Evolutionary conservation across 2,113 vertebrate species (phyloP).

Genomic region (Numenius arquata): DNA sequence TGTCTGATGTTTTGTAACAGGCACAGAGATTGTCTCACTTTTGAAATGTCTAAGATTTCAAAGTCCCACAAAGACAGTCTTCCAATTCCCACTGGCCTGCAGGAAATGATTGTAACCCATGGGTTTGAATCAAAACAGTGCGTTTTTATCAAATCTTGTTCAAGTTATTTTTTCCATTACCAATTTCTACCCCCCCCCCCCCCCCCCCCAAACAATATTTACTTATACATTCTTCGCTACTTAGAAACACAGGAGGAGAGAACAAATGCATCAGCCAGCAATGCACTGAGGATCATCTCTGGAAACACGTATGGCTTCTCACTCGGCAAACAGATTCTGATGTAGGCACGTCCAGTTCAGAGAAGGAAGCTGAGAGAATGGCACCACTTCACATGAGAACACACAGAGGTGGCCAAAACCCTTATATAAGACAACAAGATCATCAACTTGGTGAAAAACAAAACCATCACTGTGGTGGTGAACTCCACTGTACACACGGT

Average conservation of each 20-base stretch:
- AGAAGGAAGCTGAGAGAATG: not conserved
- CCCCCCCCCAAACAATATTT: not conserved
- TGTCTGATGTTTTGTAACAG: not conserved
- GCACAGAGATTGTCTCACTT: conserved; percentile 1
- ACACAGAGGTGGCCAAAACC: not conserved
- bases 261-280: not conserved
- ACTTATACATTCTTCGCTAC: conserved; percentile 52
- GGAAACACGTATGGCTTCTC: not conserved
- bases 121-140: conserved; percentile 4
- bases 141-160: conserved; percentile 24
- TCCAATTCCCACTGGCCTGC: conserved; percentile 31
- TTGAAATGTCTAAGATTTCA: conserved; percentile 1
- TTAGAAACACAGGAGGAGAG: conserved; percentile 33
- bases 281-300: not conserved
- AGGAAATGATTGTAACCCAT: conserved; percentile 39
- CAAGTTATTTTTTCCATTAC: conserved; percentile 45
- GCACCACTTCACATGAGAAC: not conserved
- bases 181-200: not conserved
- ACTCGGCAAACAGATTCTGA: not conserved
- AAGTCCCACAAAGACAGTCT: conserved; percentile 10
- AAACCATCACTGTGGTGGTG: not conserved
- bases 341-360: not conserved
- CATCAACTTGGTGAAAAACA: not conserved
- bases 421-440: not conserved
- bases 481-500: rapidly evolving